These are phyloP conservation scores for Drosophila subpulchrella DNA, from an alignment of 1,140 invertebrate species.

Conservation along the genomic window DNA sequence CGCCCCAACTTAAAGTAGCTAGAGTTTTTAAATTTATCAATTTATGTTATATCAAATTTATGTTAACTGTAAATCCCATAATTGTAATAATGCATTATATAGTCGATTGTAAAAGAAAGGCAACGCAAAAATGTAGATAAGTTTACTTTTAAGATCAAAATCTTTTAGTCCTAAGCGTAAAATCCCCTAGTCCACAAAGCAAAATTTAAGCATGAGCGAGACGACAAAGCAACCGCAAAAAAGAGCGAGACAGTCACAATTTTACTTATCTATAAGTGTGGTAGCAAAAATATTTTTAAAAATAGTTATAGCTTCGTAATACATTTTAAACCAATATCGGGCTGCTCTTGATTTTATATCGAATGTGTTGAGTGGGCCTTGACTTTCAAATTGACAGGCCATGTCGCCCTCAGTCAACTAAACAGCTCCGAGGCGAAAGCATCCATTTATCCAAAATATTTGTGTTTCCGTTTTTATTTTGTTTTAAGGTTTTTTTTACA, in stretches of 20 bases:
- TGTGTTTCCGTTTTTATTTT: constrained; percentile 12
- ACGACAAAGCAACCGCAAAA: background rate
- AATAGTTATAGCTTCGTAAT: background rate
- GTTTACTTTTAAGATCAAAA: background rate
- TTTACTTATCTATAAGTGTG: background rate
- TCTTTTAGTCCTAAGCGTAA: background rate
- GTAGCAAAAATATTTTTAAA: background rate
- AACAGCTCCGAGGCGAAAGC: constrained; percentile 7
- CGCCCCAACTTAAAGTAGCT: background rate
- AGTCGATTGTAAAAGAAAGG: background rate
- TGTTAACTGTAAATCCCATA: background rate
- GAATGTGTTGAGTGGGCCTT: background rate
- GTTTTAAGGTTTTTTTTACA: constrained; percentile 26
- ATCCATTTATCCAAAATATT: constrained; percentile 18
- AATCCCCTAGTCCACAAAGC: background rate
- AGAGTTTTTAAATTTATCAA: background rate
- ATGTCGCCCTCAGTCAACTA: constrained; percentile 5
- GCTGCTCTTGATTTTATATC: background rate
- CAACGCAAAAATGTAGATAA: background rate
- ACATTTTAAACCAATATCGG: background rate
- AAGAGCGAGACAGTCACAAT: constrained; percentile 3
- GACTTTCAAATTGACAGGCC: background rate
- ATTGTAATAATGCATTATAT: background rate
- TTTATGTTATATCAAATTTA: background rate
- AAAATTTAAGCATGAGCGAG: background rate